Percentiles rank a stretch among this genome's conserved stretches.
Evolutionary conservation across 2,888 invertebrate genomes (phyloP).

Genomic region (Heliothis peltigera): DNA sequence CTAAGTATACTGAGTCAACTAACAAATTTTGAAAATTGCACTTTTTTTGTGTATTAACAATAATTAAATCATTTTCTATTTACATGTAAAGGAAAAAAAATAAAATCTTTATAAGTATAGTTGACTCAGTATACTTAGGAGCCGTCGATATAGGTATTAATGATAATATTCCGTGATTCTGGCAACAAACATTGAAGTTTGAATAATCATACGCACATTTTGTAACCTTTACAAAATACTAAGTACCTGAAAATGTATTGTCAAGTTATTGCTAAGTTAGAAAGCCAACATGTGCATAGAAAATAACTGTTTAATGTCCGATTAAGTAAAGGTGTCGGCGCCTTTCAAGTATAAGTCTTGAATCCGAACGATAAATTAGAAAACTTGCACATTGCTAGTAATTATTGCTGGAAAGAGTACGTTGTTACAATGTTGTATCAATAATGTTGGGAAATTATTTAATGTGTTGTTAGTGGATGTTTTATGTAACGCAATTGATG

Average conservation of each 20-base stretch:
- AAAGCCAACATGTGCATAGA: slow-evolving; percentile 11
- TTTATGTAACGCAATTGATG: slow-evolving; percentile 41
- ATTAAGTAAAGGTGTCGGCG: slow-evolving; percentile 48
- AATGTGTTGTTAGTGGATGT: slow-evolving; percentile 29
- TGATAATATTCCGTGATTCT: too few species aligned
- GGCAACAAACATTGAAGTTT: too few species aligned
- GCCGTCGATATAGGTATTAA: too few species aligned
- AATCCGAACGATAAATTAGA: slow-evolving; percentile 48
- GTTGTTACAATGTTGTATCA: slow-evolving; percentile 42
- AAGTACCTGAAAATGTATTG: background rate
- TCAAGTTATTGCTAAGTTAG: slow-evolving; percentile 29
- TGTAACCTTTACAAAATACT: background rate
- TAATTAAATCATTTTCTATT: too few species aligned
- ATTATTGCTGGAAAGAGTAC: slow-evolving; percentile 31
- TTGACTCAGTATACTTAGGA: too few species aligned
- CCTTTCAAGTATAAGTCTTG: slow-evolving; percentile 37
- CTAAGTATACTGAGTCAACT: too few species aligned
- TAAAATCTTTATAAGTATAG: too few species aligned
- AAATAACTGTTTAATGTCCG: slow-evolving; percentile 13
- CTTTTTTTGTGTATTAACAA: too few species aligned
- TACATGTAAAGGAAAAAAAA: too few species aligned
- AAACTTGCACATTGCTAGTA: slow-evolving; percentile 51
- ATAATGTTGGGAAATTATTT: slow-evolving; percentile 11
- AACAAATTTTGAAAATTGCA: too few species aligned
- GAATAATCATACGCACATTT: background rate